phyloP scores from a whole-genome alignment of 2,113 vertebrate species.

The Chionis minor region DNA sequence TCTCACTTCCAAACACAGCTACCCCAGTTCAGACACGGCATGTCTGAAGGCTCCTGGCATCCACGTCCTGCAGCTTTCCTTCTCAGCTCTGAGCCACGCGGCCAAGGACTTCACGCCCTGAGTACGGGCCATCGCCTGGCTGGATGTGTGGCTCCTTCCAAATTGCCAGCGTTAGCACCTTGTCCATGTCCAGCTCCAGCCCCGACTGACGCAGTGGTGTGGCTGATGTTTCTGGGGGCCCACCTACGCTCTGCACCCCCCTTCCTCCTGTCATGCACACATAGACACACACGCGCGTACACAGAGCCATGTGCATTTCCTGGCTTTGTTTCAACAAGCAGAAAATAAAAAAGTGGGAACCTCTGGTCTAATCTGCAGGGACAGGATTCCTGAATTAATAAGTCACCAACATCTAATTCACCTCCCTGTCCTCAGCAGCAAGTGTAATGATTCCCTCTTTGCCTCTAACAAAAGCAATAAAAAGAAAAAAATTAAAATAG shows the following conservation, averaged over 20 bases:
- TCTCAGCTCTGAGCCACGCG: not conserved
- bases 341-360: not conserved
- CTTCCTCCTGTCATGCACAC: not conserved
- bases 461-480: constrained; percentile 29
- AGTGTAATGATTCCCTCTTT: not conserved
- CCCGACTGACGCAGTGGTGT: not conserved
- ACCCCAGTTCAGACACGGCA: not conserved
- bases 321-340: not conserved
- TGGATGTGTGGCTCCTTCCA: not conserved
- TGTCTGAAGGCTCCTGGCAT: not conserved
- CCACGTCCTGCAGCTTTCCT: not conserved
- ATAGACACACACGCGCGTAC: not conserved
- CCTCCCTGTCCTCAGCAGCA: constrained; percentile 26
- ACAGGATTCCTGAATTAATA: constrained; percentile 43
- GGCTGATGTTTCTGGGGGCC: not conserved
- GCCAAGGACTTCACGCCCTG: not conserved
- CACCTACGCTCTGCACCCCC: not conserved
- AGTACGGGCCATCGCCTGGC: not conserved
- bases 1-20: not conserved
- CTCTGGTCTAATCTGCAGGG: not conserved
- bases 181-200: not conserved
- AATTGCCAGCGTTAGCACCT: not conserved
- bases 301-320: not conserved
- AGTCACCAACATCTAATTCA: constrained; percentile 38
- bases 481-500: not conserved